Evolutionary conservation across 2,888 invertebrate species (phyloP).

Genomic region (Pseudeuparius sepicola): DNA sequence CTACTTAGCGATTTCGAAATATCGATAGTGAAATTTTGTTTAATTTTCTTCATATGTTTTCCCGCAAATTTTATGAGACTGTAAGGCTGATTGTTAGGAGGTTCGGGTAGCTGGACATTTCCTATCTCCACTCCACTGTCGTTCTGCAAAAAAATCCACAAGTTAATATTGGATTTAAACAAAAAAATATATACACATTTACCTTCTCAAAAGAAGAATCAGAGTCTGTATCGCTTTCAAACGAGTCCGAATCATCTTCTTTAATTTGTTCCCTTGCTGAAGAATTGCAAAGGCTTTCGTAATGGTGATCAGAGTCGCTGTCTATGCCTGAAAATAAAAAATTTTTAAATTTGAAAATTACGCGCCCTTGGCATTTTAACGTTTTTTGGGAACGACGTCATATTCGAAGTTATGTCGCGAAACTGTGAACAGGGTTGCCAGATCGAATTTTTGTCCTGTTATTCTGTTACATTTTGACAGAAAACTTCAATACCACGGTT

Average conservation of each 20-base stretch:
- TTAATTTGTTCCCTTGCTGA: conserved; percentile 19
- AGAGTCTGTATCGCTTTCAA: conserved; percentile 57
- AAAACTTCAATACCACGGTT: too few relatives aligned
- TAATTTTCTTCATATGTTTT: conserved; percentile 54
- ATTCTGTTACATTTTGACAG: too few relatives aligned
- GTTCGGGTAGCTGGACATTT: conserved; percentile 49
- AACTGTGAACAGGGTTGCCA: too few relatives aligned
- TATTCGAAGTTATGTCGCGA: too few relatives aligned
- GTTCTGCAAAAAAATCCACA: too few relatives aligned
- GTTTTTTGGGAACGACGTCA: too few relatives aligned
- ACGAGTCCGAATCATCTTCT: conserved; percentile 59
- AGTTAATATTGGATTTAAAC: conserved; percentile 5
- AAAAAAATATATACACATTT: conserved; percentile 12
- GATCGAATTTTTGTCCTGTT: too few relatives aligned
- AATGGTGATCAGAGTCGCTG: conserved; percentile 61
- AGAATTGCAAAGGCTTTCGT: conserved; percentile 50
- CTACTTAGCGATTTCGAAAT: conserved; percentile 47
- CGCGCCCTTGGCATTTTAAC: too few relatives aligned
- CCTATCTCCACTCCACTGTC: conserved; percentile 44
- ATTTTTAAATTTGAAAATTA: too few relatives aligned
- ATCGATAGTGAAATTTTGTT: conserved; percentile 50
- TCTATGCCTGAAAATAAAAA: too few relatives aligned
- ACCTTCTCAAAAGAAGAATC: conserved; percentile 38
- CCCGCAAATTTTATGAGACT: conserved; percentile 54
- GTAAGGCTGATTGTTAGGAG: conserved; percentile 44